Conservation (phyloP, 1,140 invertebrate species). For the Temnothorax nylanderi region DNA sequence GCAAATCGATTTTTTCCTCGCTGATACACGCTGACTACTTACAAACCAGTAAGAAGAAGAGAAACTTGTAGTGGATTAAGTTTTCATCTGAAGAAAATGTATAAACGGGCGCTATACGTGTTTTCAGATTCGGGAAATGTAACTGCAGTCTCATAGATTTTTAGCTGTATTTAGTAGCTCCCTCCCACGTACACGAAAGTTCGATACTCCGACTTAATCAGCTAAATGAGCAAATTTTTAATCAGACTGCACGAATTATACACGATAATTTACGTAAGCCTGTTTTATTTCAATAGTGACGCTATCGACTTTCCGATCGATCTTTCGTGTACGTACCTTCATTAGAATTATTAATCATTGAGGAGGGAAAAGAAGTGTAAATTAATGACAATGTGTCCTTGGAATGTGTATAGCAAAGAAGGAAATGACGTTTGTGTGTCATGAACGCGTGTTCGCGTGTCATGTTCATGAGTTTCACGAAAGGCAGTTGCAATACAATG, state of each 20-base stretch:
- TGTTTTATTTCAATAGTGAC: slow-evolving; percentile 32
- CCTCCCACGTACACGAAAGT: slow-evolving; percentile 67
- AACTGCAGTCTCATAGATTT: slow-evolving; percentile 64
- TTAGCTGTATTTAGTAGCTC: slow-evolving; percentile 68
- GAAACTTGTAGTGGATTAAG: slow-evolving; percentile 27
- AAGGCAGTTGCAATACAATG: slow-evolving; percentile 18
- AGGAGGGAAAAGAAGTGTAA: slow-evolving; percentile 57
- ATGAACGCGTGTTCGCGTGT: background rate
- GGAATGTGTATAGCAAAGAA: slow-evolving; percentile 63
- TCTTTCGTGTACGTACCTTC: slow-evolving; percentile 68
- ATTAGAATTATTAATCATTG: slow-evolving; percentile 66
- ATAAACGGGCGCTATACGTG: slow-evolving; percentile 57
- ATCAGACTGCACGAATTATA: slow-evolving; percentile 15
- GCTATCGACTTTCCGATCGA: slow-evolving; percentile 3
- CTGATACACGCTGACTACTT: slow-evolving; percentile 19
- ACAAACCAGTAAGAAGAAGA: slow-evolving; percentile 7
- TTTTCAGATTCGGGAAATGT: slow-evolving; percentile 54
- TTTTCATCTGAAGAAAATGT: slow-evolving; percentile 57
- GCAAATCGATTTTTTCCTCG: slow-evolving; percentile 43
- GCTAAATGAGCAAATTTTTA: slow-evolving; percentile 31
- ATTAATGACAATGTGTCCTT: slow-evolving; percentile 50
- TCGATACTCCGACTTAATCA: slow-evolving; percentile 27
- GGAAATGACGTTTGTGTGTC: slow-evolving; percentile 52
- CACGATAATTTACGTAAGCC: slow-evolving; percentile 6
- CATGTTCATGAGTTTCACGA: slow-evolving; percentile 5